Base-by-base conservation (phyloP, 2,797 vertebrate genomes). In the Sylvia borin region DNA sequence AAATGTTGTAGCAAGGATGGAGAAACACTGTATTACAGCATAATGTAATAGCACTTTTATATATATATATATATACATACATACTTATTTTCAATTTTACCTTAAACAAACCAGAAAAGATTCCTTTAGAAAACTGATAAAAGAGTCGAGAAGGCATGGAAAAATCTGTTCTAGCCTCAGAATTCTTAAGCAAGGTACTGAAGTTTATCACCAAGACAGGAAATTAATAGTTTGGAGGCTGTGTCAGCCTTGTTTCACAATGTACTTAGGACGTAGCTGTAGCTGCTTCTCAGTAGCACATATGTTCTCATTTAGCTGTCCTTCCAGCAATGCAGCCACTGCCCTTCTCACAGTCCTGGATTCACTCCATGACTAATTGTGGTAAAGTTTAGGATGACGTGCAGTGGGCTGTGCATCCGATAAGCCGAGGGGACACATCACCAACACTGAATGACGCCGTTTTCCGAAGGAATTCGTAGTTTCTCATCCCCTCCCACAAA, bases 191-290 rank as follows among this genome's bases (percentile, higher is more conserved):
- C 13, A 43, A 61, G 51, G n/a, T 80, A 54, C 36, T 79, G 38
- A 85, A 64, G 19, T 74, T 85, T 83, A 71, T 92, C 62, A 85
- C 20, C 10, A 60, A 71, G 76, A 77, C 90, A 96, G 95, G 90
- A 94, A 96, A 93, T 93, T 92, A 94, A 94, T 93, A 90, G 74
- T 62, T 93, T 66, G 61, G 55, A 81, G 79, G 54, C 42, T 88
- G 79, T 88, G 88, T 96, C 92, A 97, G 83, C 62, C 29, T 86
- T 40, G 54, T 96, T 95, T 95, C 91, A 95, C 87, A 94, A 88
- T 3, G 32, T 14, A 78, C 40, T 85, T 87, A 2, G 7, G 68
- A 83, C 0, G 4, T 64, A 72, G 58, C 75, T 86, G 65, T 82
- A 74, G 78, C 78, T 85, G 71, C 74, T 96, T 64, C 89, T 93